Evolutionary conservation across 2,888 invertebrate species (phyloP), one percentile per base, ranked within the genome.

Genomic region (Zonitis immaculata): DNA sequence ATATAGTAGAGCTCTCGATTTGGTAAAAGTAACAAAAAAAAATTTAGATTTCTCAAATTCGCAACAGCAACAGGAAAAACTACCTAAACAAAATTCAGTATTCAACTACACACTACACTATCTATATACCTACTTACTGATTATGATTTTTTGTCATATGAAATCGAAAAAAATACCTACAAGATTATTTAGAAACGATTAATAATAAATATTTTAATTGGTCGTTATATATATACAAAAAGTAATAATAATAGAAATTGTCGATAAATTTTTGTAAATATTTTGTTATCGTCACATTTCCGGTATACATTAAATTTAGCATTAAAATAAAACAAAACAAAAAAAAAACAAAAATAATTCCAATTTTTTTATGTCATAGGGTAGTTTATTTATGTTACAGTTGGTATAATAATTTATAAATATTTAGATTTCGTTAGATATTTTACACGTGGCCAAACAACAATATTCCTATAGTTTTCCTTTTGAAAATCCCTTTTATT

Each of bases 201-300:
- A 56, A 49, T 56, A 56, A 49, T 56, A 56, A 56, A 56, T 49
- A 49, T n/a, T 56, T 56, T 56, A 52, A 56, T 44, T 52, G 52
- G 46, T 50, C 32, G 56, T 39, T 56, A 52, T 52, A 52, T 52
- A 47, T 46, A 16, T 4, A 5, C 22, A n/a, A n/a, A n/a, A n/a
- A 25, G 52, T 52, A 43, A 52, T 49, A 52, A 52, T 46, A 49
- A 52, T 52, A 49, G 4, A 51, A 52, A 56, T 27, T 47, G 52
- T 52, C 52, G 49, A 56, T 56, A 52, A 56, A 56, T 50, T 47
- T 52, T 44, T 42, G 56, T 56, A 56, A 56, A 56, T 56, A 56
- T 56, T 56, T 56, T 56, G 56, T 56, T 56, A 52, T 51, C 49
- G 35, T 42, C 49, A 49, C 52, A 49, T 56, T 56, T 56, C 52